phyloP scores from a whole-genome alignment of 2,113 vertebrate species.

The Pomatostomus ruficeps region DNA sequence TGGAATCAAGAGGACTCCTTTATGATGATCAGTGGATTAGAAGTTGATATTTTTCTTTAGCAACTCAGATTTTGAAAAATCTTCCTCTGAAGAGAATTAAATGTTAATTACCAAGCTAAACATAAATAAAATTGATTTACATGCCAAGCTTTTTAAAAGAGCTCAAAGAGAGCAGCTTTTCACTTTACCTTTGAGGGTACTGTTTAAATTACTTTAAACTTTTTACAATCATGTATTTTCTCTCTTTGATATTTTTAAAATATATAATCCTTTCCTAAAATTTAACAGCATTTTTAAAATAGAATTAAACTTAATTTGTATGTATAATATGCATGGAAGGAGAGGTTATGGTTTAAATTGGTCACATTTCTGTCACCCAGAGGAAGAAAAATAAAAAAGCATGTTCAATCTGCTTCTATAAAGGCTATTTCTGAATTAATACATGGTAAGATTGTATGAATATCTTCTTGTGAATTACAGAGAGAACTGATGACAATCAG shows the following conservation, averaged over 20 bases:
- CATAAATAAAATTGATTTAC: background rate
- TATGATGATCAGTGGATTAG: background rate
- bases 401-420: background rate
- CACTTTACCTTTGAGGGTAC: constrained; percentile 21
- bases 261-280: constrained; percentile 45
- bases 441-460: background rate
- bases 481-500: background rate
- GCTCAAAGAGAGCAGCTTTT: background rate
- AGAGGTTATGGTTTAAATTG: background rate
- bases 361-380: constrained; percentile 60
- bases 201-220: constrained; percentile 36
- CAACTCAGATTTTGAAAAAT: background rate
- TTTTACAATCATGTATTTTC: constrained; percentile 20
- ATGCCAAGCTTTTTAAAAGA: background rate
- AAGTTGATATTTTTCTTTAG: background rate
- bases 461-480: background rate
- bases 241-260: constrained; percentile 32
- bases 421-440: background rate
- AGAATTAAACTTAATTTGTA: background rate
- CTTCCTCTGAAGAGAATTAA: background rate
- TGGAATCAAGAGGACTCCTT: background rate
- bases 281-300: background rate
- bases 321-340: background rate
- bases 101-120: background rate
- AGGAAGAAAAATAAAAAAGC: constrained; percentile 31